Evolutionary conservation across 2,888 invertebrate species (phyloP).

Genomic region (Spialia ferax): DNA sequence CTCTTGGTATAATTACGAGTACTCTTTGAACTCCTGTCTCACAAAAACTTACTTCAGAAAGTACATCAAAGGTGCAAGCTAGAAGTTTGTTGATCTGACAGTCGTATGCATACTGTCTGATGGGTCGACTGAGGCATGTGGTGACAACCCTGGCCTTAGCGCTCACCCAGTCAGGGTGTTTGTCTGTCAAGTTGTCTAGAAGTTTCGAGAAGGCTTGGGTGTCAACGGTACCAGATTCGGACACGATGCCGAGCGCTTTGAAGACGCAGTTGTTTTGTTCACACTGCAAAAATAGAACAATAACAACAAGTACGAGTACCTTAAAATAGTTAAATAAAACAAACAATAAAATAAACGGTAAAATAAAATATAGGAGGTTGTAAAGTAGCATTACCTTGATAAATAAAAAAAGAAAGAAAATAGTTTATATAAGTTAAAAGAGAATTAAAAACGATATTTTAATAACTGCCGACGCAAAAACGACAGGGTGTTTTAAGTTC

Average conservation of each 20-base stretch:
- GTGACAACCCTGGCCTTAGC: conserved; percentile 70
- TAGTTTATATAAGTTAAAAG: too few species aligned
- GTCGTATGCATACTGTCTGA: conserved; percentile 56
- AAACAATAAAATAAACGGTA: too few species aligned
- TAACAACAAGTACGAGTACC: too few species aligned
- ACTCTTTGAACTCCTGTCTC: too few species aligned
- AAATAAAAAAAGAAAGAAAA: too few species aligned
- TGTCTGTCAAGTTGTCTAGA: conserved; percentile 64
- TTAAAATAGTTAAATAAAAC: too few species aligned
- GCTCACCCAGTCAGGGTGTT: conserved; percentile 63
- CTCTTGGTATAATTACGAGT: too few species aligned
- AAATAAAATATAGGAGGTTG: too few species aligned
- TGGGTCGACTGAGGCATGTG: conserved; percentile 62
- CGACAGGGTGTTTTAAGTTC: too few species aligned
- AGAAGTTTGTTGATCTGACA: conserved; percentile 73
- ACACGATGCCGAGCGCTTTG: conserved; percentile 61
- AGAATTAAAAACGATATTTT: too few species aligned
- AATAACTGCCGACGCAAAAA: too few species aligned
- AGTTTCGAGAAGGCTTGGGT: conserved; percentile 63
- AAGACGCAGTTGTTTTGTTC: conserved; percentile 71
- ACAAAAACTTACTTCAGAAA: conserved; percentile 67
- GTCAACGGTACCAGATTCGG: conserved; percentile 58
- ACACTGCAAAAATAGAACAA: conserved; percentile 61
- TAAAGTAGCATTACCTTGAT: too few species aligned
- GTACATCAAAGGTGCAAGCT: conserved; percentile 71